Percentiles rank a stretch among this genome's conserved stretches.
Evolutionary conservation across 2,797 vertebrate genomes (phyloP).

Genomic region (Otolemur crassicaudatus): DNA sequence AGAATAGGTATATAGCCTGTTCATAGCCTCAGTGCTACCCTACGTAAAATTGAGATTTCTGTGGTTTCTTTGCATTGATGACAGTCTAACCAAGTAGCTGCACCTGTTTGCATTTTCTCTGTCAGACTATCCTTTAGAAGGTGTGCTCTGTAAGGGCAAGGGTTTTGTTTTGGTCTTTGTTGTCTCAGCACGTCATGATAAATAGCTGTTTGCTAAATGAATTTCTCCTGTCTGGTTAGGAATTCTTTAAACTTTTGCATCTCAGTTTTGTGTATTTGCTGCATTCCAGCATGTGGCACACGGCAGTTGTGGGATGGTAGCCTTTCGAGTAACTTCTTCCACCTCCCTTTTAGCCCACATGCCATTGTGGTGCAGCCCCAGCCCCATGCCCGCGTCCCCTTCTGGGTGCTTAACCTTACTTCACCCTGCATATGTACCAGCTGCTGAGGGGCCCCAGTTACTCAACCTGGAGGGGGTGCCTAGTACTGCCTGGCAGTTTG

Average conservation of each 20-base stretch:
- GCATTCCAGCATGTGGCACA: background rate
- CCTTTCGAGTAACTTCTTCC: background rate
- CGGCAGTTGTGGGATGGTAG: background rate
- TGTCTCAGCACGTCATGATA: background rate
- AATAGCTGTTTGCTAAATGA: background rate
- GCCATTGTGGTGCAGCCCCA: background rate
- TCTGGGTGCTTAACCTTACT: background rate
- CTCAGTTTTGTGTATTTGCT: background rate
- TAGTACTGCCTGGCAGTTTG: background rate
- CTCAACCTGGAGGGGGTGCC: background rate
- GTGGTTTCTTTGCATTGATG: background rate
- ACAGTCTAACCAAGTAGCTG: too few relatives aligned
- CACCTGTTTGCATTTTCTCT: background rate
- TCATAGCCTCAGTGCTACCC: background rate
- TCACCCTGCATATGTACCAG: fast-evolving
- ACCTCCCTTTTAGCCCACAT: background rate
- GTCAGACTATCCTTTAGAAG: background rate
- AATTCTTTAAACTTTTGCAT: background rate
- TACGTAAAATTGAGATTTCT: background rate
- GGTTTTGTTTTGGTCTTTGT: background rate
- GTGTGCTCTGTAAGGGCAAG: background rate
- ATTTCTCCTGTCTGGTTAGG: background rate
- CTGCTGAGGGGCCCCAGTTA: too few relatives aligned
- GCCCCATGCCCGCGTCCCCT: background rate
- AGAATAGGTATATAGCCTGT: background rate